Evolutionary conservation across 2,888 invertebrate genomes (phyloP).

Genomic region (Thera britannica): DNA sequence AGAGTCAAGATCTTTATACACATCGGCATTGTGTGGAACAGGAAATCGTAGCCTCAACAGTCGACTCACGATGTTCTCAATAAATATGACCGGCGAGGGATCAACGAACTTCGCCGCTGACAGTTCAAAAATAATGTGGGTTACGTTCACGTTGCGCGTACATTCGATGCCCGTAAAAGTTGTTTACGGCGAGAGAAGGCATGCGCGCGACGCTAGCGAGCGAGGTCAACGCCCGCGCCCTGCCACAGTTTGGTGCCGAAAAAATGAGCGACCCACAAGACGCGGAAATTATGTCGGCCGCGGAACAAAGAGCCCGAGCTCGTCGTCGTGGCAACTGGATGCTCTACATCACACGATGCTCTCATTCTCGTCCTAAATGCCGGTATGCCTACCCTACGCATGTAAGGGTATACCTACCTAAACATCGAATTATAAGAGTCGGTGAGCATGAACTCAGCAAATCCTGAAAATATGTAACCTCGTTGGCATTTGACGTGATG

Average conservation of each 20-base stretch:
- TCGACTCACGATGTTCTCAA: constrained; percentile 73
- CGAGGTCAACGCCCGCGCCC: constrained; percentile 72
- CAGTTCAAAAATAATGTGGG: constrained; percentile 84
- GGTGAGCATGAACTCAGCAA: constrained; percentile 6
- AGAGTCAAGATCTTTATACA: constrained; percentile 60
- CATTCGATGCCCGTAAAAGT: constrained; percentile 82
- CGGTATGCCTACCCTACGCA: constrained; percentile 21
- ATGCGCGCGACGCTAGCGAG: constrained; percentile 60
- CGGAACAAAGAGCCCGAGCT: constrained; percentile 71
- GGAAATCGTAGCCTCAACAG: constrained; percentile 71
- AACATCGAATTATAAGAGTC: background rate
- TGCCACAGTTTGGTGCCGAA: constrained; percentile 78
- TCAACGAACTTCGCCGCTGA: constrained; percentile 81
- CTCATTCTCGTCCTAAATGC: constrained; percentile 25
- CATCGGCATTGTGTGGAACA: constrained; percentile 57
- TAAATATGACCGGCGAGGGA: constrained; percentile 75
- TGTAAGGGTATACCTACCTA: background rate
- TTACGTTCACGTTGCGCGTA: constrained; percentile 83
- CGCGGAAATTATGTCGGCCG: constrained; percentile 74
- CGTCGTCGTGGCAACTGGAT: constrained; percentile 48
- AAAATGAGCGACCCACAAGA: constrained; percentile 80
- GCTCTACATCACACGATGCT: constrained; percentile 30
- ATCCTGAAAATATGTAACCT: constrained; percentile 12
- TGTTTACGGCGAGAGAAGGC: constrained; percentile 74
- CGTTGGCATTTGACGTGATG: constrained; percentile 21